A percentile compares a stretch with the other conserved stretches of the same genome.
These are phyloP conservation scores for Drosophila azteca DNA, from an alignment of 1,140 invertebrate genomes.

Conservation along the genomic window DNA sequence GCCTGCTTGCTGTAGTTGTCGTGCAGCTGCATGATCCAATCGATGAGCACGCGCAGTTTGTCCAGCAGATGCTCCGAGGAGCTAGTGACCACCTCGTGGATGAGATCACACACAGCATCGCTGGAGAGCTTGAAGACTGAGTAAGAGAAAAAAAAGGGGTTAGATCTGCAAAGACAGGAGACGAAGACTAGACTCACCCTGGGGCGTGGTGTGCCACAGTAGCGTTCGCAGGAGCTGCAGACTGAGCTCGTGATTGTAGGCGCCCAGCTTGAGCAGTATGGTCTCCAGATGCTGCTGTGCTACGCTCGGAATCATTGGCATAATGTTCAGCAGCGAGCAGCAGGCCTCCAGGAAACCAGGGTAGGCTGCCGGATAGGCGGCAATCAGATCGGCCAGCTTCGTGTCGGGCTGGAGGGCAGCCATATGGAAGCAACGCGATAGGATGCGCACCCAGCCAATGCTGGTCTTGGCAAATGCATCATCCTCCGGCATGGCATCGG, in stretches of 20 bases:
- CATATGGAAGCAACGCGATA: constrained; percentile 77
- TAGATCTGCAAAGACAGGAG: neutral
- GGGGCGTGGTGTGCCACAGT: constrained; percentile 85
- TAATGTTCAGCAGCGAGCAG: constrained; percentile 89
- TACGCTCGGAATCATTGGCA: constrained; percentile 86
- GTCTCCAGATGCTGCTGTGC: constrained; percentile 87
- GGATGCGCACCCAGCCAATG: constrained; percentile 80
- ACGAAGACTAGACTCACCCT: constrained; percentile 49
- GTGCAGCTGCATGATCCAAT: constrained; percentile 78
- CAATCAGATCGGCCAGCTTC: constrained; percentile 85
- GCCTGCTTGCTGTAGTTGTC: constrained; percentile 69
- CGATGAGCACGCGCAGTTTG: constrained; percentile 79
- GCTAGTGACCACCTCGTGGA: constrained; percentile 90
- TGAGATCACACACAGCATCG: constrained; percentile 91
- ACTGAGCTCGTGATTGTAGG: constrained; percentile 86
- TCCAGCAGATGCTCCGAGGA: constrained; percentile 84
- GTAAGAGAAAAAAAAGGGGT: neutral
- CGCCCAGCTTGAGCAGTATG: constrained; percentile 86
- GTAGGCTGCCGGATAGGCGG: constrained; percentile 86
- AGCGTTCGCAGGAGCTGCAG: constrained; percentile 86
- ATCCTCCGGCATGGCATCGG: constrained; percentile 69
- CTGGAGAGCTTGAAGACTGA: constrained; percentile 79
- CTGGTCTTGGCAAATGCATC: constrained; percentile 82
- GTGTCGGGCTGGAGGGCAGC: constrained; percentile 78
- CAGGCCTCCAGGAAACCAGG: constrained; percentile 89